Conservation (phyloP, 2,113 vertebrate species). For the Triplophysa dalaica region DNA sequence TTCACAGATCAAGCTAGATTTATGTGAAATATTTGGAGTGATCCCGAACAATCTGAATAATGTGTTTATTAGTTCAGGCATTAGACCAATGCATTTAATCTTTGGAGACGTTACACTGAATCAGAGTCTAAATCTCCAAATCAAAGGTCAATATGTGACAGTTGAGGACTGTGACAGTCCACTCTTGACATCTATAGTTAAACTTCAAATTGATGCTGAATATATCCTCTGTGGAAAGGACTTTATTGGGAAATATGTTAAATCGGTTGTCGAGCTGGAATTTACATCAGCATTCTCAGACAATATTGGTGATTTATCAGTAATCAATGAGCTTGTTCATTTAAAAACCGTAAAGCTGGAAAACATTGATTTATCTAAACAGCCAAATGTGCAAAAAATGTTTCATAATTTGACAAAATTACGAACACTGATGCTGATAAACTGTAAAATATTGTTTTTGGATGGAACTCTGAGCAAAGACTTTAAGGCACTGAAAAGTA, state of each 20-base stretch:
- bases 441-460: slow-evolving; percentile 69
- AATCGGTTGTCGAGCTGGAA: too few species aligned
- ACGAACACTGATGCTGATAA: slow-evolving; percentile 59
- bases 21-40: slow-evolving; percentile 20
- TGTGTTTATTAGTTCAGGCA: background rate
- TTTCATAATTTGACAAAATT: slow-evolving; percentile 50
- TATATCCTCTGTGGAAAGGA: too few species aligned
- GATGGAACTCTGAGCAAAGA: slow-evolving; percentile 55
- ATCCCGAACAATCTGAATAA: slow-evolving; percentile 25
- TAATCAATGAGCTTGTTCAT: slow-evolving; percentile 43
- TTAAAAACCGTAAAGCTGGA: slow-evolving; percentile 66
- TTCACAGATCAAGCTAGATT: background rate
- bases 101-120: background rate
- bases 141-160: background rate
- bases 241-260: too few species aligned
- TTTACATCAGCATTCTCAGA: background rate
- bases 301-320: slow-evolving; percentile 11
- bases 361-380: slow-evolving; percentile 65
- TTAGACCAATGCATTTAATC: slow-evolving; percentile 15
- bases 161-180: too few species aligned
- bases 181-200: too few species aligned
- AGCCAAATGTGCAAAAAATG: slow-evolving; percentile 51
- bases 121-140: background rate
- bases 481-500: background rate
- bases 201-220: too few species aligned